Evolutionary conservation across 2,113 vertebrate genomes (phyloP).

Genomic region (Laterallus jamaicensis): DNA sequence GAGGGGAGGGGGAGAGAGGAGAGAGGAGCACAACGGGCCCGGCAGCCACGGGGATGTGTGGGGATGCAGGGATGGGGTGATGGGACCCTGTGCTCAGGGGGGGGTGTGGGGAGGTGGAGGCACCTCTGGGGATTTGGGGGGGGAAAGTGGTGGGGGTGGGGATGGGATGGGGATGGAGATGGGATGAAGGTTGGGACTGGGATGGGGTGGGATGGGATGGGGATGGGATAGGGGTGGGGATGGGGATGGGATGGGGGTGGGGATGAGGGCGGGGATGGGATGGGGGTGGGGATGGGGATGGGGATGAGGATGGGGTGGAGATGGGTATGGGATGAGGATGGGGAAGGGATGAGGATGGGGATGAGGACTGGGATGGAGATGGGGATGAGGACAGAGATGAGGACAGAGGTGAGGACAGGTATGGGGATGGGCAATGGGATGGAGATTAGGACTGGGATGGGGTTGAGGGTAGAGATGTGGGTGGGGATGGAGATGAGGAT

Average conservation of each 20-base stretch:
- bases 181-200: too few species aligned
- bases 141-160: too few species aligned
- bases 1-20: not conserved
- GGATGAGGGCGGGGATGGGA: too few species aligned
- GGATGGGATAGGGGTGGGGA: too few species aligned
- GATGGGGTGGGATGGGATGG: accelerated
- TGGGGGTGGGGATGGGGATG: accelerated
- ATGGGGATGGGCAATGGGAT: too few species aligned
- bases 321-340: accelerated
- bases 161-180: too few species aligned
- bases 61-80: not conserved
- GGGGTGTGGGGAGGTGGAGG: too few species aligned
- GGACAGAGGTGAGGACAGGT: too few species aligned
- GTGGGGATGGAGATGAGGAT: too few species aligned
- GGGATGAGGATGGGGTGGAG: accelerated
- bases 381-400: accelerated
- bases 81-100: not conserved
- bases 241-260: too few species aligned
- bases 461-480: too few species aligned
- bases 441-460: too few species aligned
- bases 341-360: accelerated
- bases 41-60: not conserved
- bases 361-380: accelerated
- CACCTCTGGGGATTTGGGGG: not conserved
- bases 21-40: not conserved